A percentile compares a stretch with the other conserved stretches of the same genome.
Evolutionary conservation across 2,888 invertebrate genomes (phyloP).

Genomic region (Dastarcus helophoroides): DNA sequence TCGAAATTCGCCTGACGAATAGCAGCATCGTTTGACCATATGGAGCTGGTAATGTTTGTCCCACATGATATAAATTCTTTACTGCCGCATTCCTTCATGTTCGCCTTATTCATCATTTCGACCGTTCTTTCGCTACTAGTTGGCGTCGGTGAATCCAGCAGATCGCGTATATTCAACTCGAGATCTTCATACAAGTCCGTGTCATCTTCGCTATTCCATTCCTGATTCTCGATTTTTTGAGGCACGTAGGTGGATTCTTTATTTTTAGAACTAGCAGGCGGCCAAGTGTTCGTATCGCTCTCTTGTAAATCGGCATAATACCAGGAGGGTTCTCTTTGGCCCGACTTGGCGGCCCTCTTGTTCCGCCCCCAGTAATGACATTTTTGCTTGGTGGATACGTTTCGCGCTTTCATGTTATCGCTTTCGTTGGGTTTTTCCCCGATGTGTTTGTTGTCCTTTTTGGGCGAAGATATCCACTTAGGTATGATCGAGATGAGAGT

Average conservation of each 20-base stretch:
- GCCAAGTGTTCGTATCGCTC: background rate
- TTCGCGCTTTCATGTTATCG: slow-evolving; percentile 8
- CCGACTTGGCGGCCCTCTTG: too few species aligned
- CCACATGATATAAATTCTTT: slow-evolving; percentile 37
- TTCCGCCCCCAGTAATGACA: slow-evolving; percentile 16
- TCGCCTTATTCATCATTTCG: slow-evolving; percentile 27
- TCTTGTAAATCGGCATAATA: too few species aligned
- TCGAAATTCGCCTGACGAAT: slow-evolving; percentile 18
- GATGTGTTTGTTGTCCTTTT: slow-evolving; percentile 16
- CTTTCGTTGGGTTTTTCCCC: slow-evolving; percentile 5
- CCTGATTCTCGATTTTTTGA: background rate
- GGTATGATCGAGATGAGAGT: slow-evolving; percentile 23
- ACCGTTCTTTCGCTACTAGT: slow-evolving; percentile 27
- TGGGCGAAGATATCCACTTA: slow-evolving; percentile 30
- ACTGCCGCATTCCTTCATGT: slow-evolving; percentile 25
- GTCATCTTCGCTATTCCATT: slow-evolving; percentile 16
- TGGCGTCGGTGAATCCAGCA: slow-evolving; percentile 47
- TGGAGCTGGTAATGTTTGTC: slow-evolving; percentile 42
- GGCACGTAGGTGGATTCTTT: background rate
- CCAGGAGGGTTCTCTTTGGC: too few species aligned
- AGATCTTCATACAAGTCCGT: slow-evolving; percentile 47
- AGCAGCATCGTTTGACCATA: slow-evolving; percentile 38
- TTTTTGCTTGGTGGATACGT: slow-evolving; percentile 20
- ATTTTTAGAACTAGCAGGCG: background rate
- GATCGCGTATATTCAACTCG: slow-evolving; percentile 48